phyloP scores from a whole-genome alignment of 1,140 invertebrate species.

The Pygmarrhopalites habei region DNA sequence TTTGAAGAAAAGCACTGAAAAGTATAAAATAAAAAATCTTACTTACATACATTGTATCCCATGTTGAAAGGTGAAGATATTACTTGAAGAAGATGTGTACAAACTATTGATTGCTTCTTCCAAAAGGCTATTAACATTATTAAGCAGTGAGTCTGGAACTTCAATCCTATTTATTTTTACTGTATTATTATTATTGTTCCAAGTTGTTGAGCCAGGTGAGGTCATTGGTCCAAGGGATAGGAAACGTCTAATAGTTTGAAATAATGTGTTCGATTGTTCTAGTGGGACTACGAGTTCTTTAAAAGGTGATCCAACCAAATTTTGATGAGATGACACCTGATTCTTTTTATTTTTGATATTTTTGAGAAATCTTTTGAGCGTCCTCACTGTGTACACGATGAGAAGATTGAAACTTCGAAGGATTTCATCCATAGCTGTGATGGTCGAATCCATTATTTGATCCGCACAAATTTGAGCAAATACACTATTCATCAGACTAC shows the following conservation, averaged over 20 bases:
- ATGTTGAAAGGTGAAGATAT: background rate
- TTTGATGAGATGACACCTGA: background rate
- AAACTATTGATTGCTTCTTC: background rate
- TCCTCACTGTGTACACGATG: background rate
- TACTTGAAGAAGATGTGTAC: background rate
- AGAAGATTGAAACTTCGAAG: background rate
- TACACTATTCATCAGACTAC: background rate
- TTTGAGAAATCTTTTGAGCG: background rate
- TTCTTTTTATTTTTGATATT: background rate
- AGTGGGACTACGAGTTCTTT: background rate
- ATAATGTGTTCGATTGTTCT: background rate
- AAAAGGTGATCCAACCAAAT: background rate
- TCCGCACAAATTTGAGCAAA: background rate
- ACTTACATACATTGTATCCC: background rate
- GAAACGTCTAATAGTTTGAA: background rate
- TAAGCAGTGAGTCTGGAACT: too few species aligned
- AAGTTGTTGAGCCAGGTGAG: too few species aligned
- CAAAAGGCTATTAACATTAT: background rate
- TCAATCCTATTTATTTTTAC: too few species aligned
- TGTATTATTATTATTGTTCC: too few species aligned
- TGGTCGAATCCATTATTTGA: background rate
- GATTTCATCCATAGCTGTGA: constrained; percentile 3
- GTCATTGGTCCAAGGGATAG: background rate
- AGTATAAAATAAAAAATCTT: too few species aligned
- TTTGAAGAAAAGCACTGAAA: too few species aligned